Percentiles rank a stretch among this genome's conserved stretches.
phyloP scores from a whole-genome alignment of 2,797 vertebrate genomes.

The Hemitrygon akajei region DNA sequence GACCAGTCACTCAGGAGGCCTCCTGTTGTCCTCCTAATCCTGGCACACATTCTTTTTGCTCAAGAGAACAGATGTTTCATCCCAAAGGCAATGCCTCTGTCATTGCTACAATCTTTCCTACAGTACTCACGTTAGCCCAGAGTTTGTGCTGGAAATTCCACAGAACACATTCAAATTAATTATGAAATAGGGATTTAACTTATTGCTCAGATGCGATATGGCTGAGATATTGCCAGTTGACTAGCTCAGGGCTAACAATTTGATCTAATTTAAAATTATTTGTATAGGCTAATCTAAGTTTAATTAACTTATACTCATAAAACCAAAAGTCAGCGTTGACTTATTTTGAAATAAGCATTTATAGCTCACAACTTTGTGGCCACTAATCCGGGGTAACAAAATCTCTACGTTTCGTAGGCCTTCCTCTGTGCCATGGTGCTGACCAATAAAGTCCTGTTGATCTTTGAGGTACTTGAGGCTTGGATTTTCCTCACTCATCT shows the following conservation, averaged over 20 bases:
- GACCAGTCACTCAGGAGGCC: not conserved
- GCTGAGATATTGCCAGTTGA: not conserved
- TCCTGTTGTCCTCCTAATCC: not conserved
- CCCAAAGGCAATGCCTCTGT: not conserved
- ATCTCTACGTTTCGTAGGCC: not conserved
- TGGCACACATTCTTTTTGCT: not conserved
- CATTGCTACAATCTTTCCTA: not conserved
- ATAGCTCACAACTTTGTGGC: not conserved
- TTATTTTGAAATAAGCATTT: not conserved
- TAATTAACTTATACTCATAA: not conserved
- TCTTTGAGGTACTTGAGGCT: not conserved
- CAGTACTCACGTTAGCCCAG: not conserved
- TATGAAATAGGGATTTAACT: not conserved
- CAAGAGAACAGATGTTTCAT: not conserved
- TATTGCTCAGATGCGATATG: not conserved
- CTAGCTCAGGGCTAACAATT: not conserved
- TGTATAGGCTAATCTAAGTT: not conserved
- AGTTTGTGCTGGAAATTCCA: not conserved
- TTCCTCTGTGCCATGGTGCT: too few species aligned
- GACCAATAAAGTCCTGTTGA: not conserved
- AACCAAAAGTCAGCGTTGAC: not conserved
- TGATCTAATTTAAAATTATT: not conserved
- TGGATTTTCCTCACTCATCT: not conserved
- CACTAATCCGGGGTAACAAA: not conserved
- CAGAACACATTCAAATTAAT: not conserved